Percentiles rank a stretch among this genome's conserved stretches.
Conservation (phyloP, 2,888 invertebrate species). For the Xestia sexstrigata region DNA sequence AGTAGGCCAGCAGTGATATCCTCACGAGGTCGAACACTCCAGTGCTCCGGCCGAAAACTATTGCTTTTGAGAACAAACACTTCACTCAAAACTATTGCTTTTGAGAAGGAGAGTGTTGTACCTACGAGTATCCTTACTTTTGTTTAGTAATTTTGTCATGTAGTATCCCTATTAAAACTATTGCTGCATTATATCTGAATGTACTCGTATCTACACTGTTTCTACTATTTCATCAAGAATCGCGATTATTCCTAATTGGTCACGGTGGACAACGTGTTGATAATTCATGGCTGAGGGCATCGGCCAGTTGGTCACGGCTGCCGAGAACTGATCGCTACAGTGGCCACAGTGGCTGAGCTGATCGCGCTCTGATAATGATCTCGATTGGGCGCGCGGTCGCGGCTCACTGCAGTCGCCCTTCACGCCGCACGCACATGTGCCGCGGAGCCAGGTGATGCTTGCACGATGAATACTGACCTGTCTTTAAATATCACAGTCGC, state of each 20-base stretch:
- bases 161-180: background rate
- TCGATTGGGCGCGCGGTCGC: constrained; percentile 28
- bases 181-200: background rate
- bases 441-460: background rate
- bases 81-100: constrained; percentile 27
- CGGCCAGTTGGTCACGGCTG: constrained; percentile 40
- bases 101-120: constrained; percentile 1
- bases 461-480: background rate
- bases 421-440: background rate
- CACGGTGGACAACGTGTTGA: constrained; percentile 16
- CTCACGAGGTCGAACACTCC: constrained; percentile 38
- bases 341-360: background rate
- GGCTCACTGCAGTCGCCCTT: constrained; percentile 37
- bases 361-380: constrained; percentile 51
- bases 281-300: constrained; percentile 8
- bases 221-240: constrained; percentile 3
- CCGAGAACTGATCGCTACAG: constrained; percentile 29
- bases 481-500: background rate
- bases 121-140: background rate
- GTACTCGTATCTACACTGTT: background rate
- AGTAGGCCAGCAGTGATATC: constrained; percentile 40
- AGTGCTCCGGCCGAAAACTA: constrained; percentile 9
- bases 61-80: constrained; percentile 18
- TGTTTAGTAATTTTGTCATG: background rate
- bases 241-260: background rate